Evolutionary conservation across 2,888 invertebrate species (phyloP), one percentile per base, ranked within the genome.

Genomic region (Phyllotreta striolata): DNA sequence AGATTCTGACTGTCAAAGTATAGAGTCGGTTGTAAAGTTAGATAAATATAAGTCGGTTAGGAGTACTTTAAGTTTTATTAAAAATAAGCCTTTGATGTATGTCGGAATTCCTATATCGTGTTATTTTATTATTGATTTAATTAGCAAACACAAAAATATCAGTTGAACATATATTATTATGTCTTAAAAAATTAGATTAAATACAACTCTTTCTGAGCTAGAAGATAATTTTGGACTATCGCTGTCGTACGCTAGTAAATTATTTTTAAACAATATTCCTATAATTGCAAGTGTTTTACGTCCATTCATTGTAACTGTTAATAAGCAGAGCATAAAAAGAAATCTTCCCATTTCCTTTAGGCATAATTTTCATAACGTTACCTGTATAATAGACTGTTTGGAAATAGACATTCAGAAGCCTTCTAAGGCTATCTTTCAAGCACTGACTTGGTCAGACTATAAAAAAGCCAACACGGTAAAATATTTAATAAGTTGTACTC

Each of bases 401-500:
- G 68, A 66, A 56, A 68, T 68, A 46, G 60, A 67, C 10, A 44
- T 64, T 13, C 54, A 69, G 61, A 66, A 68, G 43, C 63, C 68
- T n/a, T 57, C 43, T 14, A 57, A 66, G 8, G 52, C 64, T 9
- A 4, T 61, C 3, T 38, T 63, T 35, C 66, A 68, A 65, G 41
- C 68, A 24, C 40, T 63, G 3, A 61, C 63, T 9, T 68, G 66
- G 65, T 80, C 79, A n/a, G 74, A 77, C 0, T 76, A 78, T 34
- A 71, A 71, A 60, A 62, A 68, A 6, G 60, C 64, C 34, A 72
- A 73, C 54, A 64, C 68, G n/a, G 24, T 41, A 5, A 74, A 55
- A 35, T 80, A 70, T 57, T 61, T 72, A 43, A 66, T 74, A 12
- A 62, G 68, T 1, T 62, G 56, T 14, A 74, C 73, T 13, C 69